These are phyloP conservation scores for Spicauda simplicius DNA, from an alignment of 2,888 invertebrate genomes.

Conservation along the genomic window DNA sequence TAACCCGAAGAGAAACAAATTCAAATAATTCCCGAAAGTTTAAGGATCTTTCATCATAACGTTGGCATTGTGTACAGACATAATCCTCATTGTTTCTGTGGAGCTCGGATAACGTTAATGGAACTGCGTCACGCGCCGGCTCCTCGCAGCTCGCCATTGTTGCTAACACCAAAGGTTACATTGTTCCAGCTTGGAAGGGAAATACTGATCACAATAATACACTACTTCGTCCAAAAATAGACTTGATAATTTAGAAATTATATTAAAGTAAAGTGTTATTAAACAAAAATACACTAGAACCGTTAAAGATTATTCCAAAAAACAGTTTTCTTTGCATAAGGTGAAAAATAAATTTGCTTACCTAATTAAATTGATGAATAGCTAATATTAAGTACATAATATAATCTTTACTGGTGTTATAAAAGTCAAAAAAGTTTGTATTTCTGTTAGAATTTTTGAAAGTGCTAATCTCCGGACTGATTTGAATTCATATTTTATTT, in stretches of 20 bases:
- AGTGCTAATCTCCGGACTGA: too few species aligned
- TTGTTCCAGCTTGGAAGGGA: slow-evolving; percentile 36
- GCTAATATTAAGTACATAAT: too few species aligned
- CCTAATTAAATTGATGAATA: too few species aligned
- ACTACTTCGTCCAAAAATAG: background rate
- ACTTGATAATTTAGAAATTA: background rate
- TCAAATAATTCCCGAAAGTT: slow-evolving; percentile 27
- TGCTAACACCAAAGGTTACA: slow-evolving; percentile 31
- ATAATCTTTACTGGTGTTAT: too few species aligned
- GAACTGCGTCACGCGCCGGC: slow-evolving; percentile 42
- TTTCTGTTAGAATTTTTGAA: too few species aligned
- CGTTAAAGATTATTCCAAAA: too few species aligned
- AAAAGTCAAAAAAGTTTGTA: too few species aligned
- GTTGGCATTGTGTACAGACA: slow-evolving; percentile 20
- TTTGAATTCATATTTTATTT: too few species aligned
- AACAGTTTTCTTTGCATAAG: too few species aligned
- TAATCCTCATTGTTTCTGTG: slow-evolving; percentile 41
- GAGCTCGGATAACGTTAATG: slow-evolving; percentile 46
- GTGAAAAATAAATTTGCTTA: too few species aligned
- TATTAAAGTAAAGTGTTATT: too few species aligned
- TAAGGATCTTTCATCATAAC: slow-evolving; percentile 20
- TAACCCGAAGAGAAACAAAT: slow-evolving; percentile 10
- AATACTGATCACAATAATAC: slow-evolving; percentile 1
- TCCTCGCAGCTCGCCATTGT: slow-evolving; percentile 42
- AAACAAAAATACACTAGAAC: too few species aligned